Evolutionary conservation across 2,888 invertebrate species (phyloP), one percentile per base, ranked within the genome.

Genomic region (Calameuta filiformis): DNA sequence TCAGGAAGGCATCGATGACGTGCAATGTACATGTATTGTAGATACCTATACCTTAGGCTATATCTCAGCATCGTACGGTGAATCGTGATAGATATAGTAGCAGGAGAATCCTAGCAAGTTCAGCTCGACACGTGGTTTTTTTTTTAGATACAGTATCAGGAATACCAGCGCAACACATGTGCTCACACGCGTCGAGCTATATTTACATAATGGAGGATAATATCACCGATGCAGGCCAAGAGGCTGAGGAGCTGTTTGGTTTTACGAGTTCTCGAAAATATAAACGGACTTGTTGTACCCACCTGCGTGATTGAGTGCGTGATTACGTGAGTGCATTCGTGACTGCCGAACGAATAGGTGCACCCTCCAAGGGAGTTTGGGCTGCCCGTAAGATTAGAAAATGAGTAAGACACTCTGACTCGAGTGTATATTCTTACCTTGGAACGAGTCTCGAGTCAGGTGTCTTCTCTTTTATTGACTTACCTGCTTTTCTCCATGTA

Each of bases 201-300:
- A 71, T 71, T 71, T 71, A 71, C 71, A 71, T 71, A 71, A 71
- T 71, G 71, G 31, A 34, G 71, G 30, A 71, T 71, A 30, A 71
- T 71, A 30, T 30, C 30, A 31, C 23, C 71, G 11, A 71, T 30
- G 34, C 23, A 34, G 71, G 12, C 15, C 15, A 34, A 23, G 34
- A 71, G 71, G 34, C 15, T 12, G 71, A 23, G 23, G 34, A 71
- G 30, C 35, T 35, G 71, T 4, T 71, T 71, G 30, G 31, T 71
- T 71, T 71, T 31, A 71, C 71, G 71, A 71, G 71, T 71, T 71
- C 11, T 35, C 12, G 71, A 71, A 71, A 71, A 71, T 30, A 71
- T 31, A 30, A 71, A 33, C 12, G 31, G 12, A 34, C 11, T n/a
- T 71, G 9, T 71, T 30, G 30, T 71, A 71, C 71, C 9, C 1